Percentiles rank a stretch among this genome's conserved stretches.
Evolutionary conservation across 2,888 invertebrate genomes (phyloP).

Genomic region (Tenthredo amoena): DNA sequence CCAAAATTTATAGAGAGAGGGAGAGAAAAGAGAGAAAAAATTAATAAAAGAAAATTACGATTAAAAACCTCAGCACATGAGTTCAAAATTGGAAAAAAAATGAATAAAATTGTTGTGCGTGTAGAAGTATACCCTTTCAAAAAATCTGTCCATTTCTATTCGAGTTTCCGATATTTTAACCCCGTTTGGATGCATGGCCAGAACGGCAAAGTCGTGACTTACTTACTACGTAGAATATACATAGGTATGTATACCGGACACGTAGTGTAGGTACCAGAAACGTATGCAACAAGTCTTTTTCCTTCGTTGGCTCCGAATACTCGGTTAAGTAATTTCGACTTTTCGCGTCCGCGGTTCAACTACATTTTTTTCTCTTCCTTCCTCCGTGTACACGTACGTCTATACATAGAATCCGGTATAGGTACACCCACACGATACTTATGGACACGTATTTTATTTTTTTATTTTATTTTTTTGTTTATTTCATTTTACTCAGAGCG

Average conservation of each 20-base stretch:
- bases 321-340: constrained; percentile 75
- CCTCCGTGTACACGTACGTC: background rate
- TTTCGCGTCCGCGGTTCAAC: constrained; percentile 18
- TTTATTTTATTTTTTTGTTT: background rate
- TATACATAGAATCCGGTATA: background rate
- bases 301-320: constrained; percentile 76
- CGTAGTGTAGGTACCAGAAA: constrained; percentile 9
- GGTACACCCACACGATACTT: background rate
- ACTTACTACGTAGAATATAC: constrained; percentile 60
- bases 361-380: background rate
- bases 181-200: constrained; percentile 60
- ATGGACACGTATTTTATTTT: background rate
- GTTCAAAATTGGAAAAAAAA: background rate
- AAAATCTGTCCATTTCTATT: constrained; percentile 14
- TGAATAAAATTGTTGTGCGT: background rate
- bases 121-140: background rate
- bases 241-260: constrained; percentile 19
- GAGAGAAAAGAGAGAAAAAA: background rate
- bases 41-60: background rate
- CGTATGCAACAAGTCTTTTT: constrained; percentile 76
- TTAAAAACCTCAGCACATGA: background rate
- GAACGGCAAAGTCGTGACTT: constrained; percentile 67
- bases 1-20: background rate
- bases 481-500: background rate
- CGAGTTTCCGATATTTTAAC: constrained; percentile 75